phyloP scores from a whole-genome alignment of 64 coral and sea anemone species.

The Platygyra sinensis region DNA sequence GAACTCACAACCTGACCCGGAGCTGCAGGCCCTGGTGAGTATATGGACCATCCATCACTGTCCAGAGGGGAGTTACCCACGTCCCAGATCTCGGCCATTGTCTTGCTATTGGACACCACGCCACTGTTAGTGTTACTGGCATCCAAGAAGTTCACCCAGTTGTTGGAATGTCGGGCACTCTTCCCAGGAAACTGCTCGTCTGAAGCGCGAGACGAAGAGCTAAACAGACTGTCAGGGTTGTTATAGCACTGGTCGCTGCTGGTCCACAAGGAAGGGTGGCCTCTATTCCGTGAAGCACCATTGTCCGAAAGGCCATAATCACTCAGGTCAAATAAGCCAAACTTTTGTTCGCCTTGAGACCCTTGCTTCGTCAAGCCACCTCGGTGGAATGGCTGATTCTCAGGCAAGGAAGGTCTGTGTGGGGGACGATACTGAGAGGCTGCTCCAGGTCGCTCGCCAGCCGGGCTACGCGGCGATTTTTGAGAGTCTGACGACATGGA shows the following conservation, averaged over 20 bases:
- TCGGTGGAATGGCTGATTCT: conserved; percentile 48
- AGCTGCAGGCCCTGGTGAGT: neutral
- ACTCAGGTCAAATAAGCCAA: conserved; percentile 36
- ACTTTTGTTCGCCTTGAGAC: conserved; percentile 16
- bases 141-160: conserved; percentile 95
- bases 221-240: conserved; percentile 84
- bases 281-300: conserved; percentile 41
- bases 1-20: neutral
- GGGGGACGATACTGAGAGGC: conserved; percentile 2
- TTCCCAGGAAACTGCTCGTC: conserved; percentile 64
- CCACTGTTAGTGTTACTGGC: conserved; percentile 36
- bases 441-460: conserved; percentile 19
- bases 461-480: conserved; percentile 17
- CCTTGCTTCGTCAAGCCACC: conserved; percentile 13
- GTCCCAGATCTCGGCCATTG: conserved; percentile 89
- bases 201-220: conserved; percentile 32
- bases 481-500: conserved; percentile 53
- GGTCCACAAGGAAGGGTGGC: conserved; percentile 32
- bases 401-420: conserved; percentile 28
- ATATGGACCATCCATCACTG: conserved; percentile 79
- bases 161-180: conserved; percentile 55
- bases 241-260: conserved; percentile 36
- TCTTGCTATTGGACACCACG: conserved; percentile 59
- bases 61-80: conserved; percentile 52
- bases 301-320: conserved; percentile 47